Percentiles rank a stretch among this genome's conserved stretches.
phyloP scores from a whole-genome alignment of 2,888 invertebrate genomes.

The Trilocha varians region DNA sequence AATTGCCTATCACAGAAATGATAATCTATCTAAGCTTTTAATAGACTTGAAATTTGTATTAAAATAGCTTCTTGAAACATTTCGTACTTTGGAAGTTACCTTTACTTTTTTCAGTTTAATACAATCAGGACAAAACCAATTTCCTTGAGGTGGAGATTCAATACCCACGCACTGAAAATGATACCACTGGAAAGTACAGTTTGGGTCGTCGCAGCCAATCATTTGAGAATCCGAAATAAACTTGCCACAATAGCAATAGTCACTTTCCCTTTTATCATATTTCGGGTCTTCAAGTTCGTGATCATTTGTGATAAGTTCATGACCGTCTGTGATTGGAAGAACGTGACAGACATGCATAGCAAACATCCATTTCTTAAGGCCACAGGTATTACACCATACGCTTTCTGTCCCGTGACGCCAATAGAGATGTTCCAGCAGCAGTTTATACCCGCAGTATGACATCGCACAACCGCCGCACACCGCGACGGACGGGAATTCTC shows the following conservation, averaged over 20 bases:
- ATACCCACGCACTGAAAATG: slow-evolving; percentile 49
- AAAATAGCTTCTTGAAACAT: too few species aligned
- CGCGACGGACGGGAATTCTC: slow-evolving; percentile 15
- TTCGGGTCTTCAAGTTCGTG: slow-evolving; percentile 20
- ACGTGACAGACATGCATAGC: slow-evolving; percentile 44
- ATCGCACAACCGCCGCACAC: slow-evolving; percentile 39
- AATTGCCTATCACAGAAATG: background rate
- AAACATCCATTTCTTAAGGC: slow-evolving; percentile 37
- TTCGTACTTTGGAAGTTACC: slow-evolving; percentile 1
- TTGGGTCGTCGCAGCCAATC: slow-evolving; percentile 48
- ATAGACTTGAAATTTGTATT: background rate
- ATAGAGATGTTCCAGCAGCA: slow-evolving; percentile 45
- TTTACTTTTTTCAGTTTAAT: slow-evolving; percentile 10
- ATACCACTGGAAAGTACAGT: slow-evolving; percentile 41
- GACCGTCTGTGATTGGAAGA: slow-evolving; percentile 26
- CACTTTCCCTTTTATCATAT: slow-evolving; percentile 21
- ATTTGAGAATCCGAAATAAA: slow-evolving; percentile 30
- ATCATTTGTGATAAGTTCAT: too few species aligned
- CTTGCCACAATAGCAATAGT: slow-evolving; percentile 42
- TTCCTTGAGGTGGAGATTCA: slow-evolving; percentile 33
- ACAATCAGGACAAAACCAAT: slow-evolving; percentile 47
- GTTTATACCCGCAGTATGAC: slow-evolving; percentile 38
- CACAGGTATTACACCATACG: slow-evolving; percentile 31
- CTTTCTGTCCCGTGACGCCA: slow-evolving; percentile 57
- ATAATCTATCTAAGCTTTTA: background rate